A percentile compares a stretch with the other conserved stretches of the same genome.
Conservation (phyloP, 2,797 vertebrate genomes). For the Lithobates pipiens region DNA sequence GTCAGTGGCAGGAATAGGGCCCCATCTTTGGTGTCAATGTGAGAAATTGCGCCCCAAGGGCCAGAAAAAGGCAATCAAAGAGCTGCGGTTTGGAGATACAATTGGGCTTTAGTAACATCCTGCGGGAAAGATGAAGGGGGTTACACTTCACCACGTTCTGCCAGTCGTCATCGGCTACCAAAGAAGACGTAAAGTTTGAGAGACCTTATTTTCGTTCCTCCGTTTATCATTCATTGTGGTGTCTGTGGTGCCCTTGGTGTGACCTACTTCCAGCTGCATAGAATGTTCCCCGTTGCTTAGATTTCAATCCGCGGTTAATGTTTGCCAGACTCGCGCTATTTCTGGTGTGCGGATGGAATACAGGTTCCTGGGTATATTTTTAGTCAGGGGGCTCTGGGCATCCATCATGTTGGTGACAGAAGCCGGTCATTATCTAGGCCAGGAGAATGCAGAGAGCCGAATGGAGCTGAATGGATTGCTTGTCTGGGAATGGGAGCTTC, state of each 20-base stretch:
- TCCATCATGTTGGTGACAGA: background rate
- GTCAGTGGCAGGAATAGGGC: too few relatives aligned
- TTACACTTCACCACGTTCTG: too few relatives aligned
- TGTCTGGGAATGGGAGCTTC: conserved; percentile 53
- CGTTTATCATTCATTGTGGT: too few relatives aligned
- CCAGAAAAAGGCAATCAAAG: too few relatives aligned
- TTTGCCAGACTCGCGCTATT: conserved; percentile 26
- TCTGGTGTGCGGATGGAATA: background rate
- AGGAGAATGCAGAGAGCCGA: conserved; percentile 25
- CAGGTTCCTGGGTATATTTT: background rate
- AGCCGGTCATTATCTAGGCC: conserved; percentile 47
- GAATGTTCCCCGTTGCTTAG: background rate
- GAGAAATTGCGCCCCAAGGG: too few relatives aligned
- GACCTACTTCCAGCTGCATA: background rate
- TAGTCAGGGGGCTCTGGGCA: conserved; percentile 12
- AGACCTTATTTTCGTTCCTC: too few relatives aligned
- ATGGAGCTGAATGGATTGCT: conserved; percentile 23
- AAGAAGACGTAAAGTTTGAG: too few relatives aligned
- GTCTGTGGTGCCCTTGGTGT: background rate
- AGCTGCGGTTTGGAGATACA: too few relatives aligned
- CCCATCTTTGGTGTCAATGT: too few relatives aligned
- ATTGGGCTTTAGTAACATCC: too few relatives aligned
- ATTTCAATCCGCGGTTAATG: background rate
- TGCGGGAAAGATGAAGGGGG: too few relatives aligned
- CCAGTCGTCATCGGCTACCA: too few relatives aligned